Percentiles rank a stretch among this genome's conserved stretches.
phyloP scores from a whole-genome alignment of 23 tunicate species.

The Corella eumyota region DNA sequence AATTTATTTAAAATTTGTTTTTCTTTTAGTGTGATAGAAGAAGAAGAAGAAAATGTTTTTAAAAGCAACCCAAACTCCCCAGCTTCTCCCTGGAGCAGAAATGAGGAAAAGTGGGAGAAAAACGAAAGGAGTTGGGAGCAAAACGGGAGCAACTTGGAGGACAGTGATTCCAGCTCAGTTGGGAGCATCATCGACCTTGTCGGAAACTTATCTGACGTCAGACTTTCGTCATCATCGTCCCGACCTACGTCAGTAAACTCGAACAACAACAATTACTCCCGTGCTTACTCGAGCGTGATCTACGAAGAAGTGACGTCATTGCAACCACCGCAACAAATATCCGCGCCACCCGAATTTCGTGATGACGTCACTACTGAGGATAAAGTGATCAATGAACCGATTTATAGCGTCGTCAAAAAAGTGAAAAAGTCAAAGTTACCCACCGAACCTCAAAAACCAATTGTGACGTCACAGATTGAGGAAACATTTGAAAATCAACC shows the following conservation, averaged over 20 bases:
- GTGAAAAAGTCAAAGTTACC: conserved; percentile 3
- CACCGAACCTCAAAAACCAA: not conserved
- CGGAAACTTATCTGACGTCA: conserved; percentile 35
- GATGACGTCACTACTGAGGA: not conserved
- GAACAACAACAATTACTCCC: conserved; percentile 2
- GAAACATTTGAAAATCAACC: conserved; percentile 5
- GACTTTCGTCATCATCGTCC: conserved; percentile 3
- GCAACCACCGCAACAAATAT: not conserved
- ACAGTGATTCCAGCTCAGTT: conserved; percentile 17
- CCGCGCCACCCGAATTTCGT: not conserved
- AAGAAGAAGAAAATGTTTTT: conserved; percentile 10
- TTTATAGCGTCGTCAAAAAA: conserved; percentile 45
- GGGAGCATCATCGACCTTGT: conserved; percentile 83
- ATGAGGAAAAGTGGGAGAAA: too few species aligned
- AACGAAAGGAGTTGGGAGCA: too few species aligned
- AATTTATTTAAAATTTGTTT: too few species aligned
- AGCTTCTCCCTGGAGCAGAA: not conserved
- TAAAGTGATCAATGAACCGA: conserved; percentile 13
- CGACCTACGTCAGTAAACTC: conserved; percentile 1
- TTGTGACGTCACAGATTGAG: not conserved
- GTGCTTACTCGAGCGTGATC: not conserved
- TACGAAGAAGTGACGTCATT: conserved; percentile 4
- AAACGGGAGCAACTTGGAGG: not conserved
- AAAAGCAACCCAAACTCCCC: not conserved
- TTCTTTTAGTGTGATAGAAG: too few species aligned